A percentile compares a stretch with the other conserved stretches of the same genome.
These are phyloP conservation scores for Ceyx erithaca DNA, from an alignment of 2,797 vertebrate species.

Conservation along the genomic window DNA sequence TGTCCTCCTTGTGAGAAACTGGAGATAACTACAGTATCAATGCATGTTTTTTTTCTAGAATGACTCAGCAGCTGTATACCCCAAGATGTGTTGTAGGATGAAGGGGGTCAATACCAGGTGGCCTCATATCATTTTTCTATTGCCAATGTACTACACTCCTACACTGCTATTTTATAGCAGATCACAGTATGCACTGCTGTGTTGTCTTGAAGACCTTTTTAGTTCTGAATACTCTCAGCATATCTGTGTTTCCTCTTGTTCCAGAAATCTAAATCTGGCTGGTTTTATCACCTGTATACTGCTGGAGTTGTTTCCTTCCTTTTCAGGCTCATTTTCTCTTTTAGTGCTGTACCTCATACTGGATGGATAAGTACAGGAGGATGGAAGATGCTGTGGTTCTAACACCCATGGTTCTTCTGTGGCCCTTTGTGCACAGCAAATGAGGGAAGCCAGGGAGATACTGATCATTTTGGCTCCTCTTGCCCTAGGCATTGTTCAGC, in stretches of 20 bases:
- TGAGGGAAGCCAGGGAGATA: background rate
- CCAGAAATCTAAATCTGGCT: background rate
- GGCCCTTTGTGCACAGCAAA: background rate
- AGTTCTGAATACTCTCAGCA: background rate
- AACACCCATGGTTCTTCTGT: background rate
- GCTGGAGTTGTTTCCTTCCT: background rate
- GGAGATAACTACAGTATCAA: background rate
- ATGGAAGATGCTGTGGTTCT: background rate
- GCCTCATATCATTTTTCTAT: background rate
- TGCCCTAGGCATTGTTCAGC: background rate
- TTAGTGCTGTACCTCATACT: background rate
- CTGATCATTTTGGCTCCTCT: background rate
- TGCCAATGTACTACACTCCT: background rate
- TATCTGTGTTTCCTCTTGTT: background rate
- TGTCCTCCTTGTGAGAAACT: background rate
- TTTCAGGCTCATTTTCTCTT: background rate
- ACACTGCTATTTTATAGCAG: background rate
- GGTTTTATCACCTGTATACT: background rate
- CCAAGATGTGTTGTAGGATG: background rate
- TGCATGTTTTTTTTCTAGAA: background rate
- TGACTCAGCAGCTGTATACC: background rate
- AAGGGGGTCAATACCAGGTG: background rate
- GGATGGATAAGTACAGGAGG: background rate
- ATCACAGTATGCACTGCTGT: background rate
- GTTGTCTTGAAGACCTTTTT: background rate